Evolutionary conservation across 1,140 invertebrate species (phyloP).

Genomic region (Pollicipes pollicipes): DNA sequence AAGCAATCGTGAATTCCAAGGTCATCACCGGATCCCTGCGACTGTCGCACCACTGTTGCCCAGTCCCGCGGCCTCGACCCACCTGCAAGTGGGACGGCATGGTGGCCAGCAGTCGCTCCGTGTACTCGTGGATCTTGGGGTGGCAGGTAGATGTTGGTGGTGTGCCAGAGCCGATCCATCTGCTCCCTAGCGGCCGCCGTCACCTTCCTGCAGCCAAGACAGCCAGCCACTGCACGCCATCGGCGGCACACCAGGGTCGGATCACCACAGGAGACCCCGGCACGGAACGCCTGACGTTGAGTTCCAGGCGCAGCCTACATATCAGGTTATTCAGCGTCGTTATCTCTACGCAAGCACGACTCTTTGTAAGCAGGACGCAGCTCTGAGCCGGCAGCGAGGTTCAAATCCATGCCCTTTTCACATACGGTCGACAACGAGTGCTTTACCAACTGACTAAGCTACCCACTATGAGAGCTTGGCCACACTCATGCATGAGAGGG

Average conservation of each 20-base stretch:
- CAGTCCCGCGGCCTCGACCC: conserved; percentile 7
- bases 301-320: neutral
- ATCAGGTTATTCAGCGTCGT: neutral
- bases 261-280: no score
- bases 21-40: no score
- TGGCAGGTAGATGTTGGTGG: conserved; percentile 79
- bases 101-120: conserved; percentile 54
- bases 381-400: no score
- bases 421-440: no score
- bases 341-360: neutral
- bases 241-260: no score
- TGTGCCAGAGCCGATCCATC: conserved; percentile 67
- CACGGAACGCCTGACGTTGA: neutral
- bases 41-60: neutral
- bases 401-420: no score
- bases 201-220: conserved; percentile 40
- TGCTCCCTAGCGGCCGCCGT: conserved; percentile 57
- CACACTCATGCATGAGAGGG: no score
- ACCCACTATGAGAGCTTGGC: no score
- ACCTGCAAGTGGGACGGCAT: conserved; percentile 72
- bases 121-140: conserved; percentile 77
- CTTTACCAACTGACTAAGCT: no score
- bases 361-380: neutral
- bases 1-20: no score
- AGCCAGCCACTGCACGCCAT: neutral